Base-by-base conservation (phyloP, 2,113 vertebrate species). In the Pomatorhinus ruficollis region DNA sequence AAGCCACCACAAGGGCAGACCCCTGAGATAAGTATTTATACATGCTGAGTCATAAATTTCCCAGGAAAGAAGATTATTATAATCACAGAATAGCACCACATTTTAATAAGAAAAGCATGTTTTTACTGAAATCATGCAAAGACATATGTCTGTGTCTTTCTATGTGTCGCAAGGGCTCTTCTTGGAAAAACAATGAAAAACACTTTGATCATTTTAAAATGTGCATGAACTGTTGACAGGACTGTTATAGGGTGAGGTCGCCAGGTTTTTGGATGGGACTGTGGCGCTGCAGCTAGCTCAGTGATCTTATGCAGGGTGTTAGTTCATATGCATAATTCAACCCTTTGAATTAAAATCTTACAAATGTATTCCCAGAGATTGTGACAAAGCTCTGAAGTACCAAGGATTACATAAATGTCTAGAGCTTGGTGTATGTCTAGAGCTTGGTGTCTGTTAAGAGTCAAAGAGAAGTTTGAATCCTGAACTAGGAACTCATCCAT, bases 121-220 rank as follows among this genome's bases (percentile, higher is more conserved):
- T 87, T 95, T 84, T 87, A 83, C 47, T 91, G 77, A 95, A 95
- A 83, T 85, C 5, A 94, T 81, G 60, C n/a, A 83, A 87, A 92
- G 42, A 86, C 64, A 47, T 83, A 85, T 15, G 50, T 66, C 81
- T 78, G 6, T 79, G 77, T 64, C 53, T 75, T 82, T 83, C 87
- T 88, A 5, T 44, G 42, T 65, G 75, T 90, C 68, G 10, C 60
- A 95, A 92, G 19, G 21, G 12, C 40, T 50, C 66, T 65, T 84
- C 53, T 79, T 3, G 4, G 71, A 91, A 84, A 93, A 94, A 71
- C 28, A 72, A 33, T 49, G 50, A 64, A 61, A 90, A 92, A 18
- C 15, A 31, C 49, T 64, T 91, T 6, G 35, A 91, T 76, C 39
- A 30, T 88, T 94, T 93, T 69, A 76, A 93, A 93, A 87, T 65